Evolutionary conservation across 2,888 invertebrate genomes (phyloP).

Genomic region (Drosophila imparisetae): DNA sequence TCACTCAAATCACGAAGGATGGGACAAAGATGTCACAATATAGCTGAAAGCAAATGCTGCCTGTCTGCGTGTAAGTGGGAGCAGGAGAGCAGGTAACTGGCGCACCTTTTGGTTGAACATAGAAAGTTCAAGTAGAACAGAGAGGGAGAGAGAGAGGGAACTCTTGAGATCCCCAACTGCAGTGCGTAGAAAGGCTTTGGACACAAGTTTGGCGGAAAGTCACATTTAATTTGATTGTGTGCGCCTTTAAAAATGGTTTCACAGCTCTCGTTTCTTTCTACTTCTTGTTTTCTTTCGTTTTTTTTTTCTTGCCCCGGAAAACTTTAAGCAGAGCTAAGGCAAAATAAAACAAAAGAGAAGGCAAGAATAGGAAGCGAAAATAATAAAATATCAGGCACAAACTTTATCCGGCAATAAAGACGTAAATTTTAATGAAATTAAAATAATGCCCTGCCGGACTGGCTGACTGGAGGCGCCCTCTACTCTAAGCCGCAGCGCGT

Average conservation of each 20-base stretch:
- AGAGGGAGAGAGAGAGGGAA: not conserved
- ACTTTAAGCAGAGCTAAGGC: constrained; percentile 16
- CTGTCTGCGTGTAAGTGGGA: not conserved
- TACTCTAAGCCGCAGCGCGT: constrained; percentile 44
- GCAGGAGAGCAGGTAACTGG: constrained; percentile 10
- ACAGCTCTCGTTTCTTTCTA: not conserved
- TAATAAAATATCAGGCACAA: constrained; percentile 43
- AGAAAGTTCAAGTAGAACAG: not conserved
- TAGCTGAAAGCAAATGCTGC: not conserved
- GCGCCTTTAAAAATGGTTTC: constrained; percentile 7
- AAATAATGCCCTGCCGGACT: constrained; percentile 36
- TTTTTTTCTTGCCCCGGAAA: not conserved
- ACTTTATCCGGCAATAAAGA: constrained; percentile 55
- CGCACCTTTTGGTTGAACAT: constrained; percentile 19
- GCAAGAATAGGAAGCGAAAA: constrained; percentile 12
- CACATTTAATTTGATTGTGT: constrained; percentile 59
- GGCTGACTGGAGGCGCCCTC: not conserved
- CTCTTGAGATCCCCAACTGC: not conserved
- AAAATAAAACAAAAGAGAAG: constrained; percentile 4
- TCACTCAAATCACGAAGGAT: constrained; percentile 25
- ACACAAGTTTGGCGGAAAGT: constrained; percentile 42
- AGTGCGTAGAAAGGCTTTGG: constrained; percentile 14
- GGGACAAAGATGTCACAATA: not conserved
- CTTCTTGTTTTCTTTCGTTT: not conserved
- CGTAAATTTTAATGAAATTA: constrained; percentile 62